phyloP scores from a whole-genome alignment of 2,113 vertebrate species.

The Sceloporus undulatus region DNA sequence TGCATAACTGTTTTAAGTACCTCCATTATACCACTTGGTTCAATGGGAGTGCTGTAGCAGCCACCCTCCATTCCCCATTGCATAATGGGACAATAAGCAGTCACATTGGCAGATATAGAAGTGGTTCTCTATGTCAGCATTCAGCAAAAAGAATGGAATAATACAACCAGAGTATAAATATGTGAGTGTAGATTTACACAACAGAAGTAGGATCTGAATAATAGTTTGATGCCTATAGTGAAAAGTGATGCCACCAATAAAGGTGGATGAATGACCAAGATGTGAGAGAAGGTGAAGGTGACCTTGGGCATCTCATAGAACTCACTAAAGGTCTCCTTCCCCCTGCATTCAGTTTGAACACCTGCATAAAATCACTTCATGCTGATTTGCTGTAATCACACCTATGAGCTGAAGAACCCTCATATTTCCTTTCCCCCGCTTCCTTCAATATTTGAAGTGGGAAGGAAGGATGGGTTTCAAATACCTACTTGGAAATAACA shows the following conservation, averaged over 20 bases:
- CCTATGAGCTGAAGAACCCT: conserved; percentile 69
- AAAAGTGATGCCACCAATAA: not conserved
- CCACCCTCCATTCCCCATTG: too few relatives aligned
- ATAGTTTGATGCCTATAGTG: too few relatives aligned
- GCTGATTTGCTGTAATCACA: conserved; percentile 68
- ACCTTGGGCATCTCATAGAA: conserved; percentile 38
- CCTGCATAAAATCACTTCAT: conserved; percentile 58
- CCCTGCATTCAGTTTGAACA: conserved; percentile 54
- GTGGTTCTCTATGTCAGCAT: too few relatives aligned
- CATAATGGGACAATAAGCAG: too few relatives aligned
- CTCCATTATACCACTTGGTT: too few relatives aligned
- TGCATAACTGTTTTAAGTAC: too few relatives aligned
- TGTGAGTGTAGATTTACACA: too few relatives aligned
- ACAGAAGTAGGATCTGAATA: too few relatives aligned
- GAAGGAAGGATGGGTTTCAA: conserved; percentile 35
- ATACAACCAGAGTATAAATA: too few relatives aligned
- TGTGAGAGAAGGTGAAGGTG: conserved; percentile 38
- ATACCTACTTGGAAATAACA: conserved; percentile 18
- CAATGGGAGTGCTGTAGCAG: too few relatives aligned
- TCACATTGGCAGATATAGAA: too few relatives aligned
- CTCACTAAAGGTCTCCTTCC: conserved; percentile 26
- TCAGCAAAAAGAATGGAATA: too few relatives aligned
- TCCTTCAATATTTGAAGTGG: conserved; percentile 18
- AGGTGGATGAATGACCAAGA: not conserved
- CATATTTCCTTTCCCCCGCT: conserved; percentile 51